Evolutionary conservation across 2,888 invertebrate genomes (phyloP).

Genomic region (Leptopilina myrica): DNA sequence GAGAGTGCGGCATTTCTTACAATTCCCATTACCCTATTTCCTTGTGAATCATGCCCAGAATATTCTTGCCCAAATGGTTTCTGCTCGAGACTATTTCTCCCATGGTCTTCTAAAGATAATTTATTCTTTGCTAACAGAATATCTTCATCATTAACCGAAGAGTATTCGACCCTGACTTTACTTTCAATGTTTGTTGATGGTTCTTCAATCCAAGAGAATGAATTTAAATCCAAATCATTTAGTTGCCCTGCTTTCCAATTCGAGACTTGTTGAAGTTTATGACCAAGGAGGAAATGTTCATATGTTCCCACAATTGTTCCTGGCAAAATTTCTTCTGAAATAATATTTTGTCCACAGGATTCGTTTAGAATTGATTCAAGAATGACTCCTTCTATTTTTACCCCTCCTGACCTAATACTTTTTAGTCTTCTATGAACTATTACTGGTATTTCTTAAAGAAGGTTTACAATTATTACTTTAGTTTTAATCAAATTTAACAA

Average conservation of each 20-base stretch:
- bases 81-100: conserved; percentile 80
- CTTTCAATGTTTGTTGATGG: conserved; percentile 61
- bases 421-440: not conserved
- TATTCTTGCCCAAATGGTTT: conserved; percentile 81
- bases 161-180: conserved; percentile 82
- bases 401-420: conserved; percentile 5
- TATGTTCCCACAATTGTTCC: not conserved
- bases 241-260: conserved; percentile 4
- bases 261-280: not conserved
- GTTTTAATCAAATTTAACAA: too few relatives aligned
- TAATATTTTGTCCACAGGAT: not conserved
- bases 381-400: conserved; percentile 15
- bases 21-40: conserved; percentile 76
- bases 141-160: conserved; percentile 88
- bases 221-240: not conserved
- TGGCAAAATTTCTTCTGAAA: not conserved
- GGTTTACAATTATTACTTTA: too few relatives aligned
- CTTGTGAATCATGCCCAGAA: conserved; percentile 79
- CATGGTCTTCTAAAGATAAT: conserved; percentile 81
- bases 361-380: not conserved
- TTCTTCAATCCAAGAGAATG: conserved; percentile 86
- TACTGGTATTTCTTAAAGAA: conserved; percentile 3
- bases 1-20: conserved; percentile 75
- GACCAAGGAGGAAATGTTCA: not conserved
- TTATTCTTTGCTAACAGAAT: conserved; percentile 85